phyloP scores from a whole-genome alignment of 2,113 vertebrate genomes.

The Daboia siamensis region DNA sequence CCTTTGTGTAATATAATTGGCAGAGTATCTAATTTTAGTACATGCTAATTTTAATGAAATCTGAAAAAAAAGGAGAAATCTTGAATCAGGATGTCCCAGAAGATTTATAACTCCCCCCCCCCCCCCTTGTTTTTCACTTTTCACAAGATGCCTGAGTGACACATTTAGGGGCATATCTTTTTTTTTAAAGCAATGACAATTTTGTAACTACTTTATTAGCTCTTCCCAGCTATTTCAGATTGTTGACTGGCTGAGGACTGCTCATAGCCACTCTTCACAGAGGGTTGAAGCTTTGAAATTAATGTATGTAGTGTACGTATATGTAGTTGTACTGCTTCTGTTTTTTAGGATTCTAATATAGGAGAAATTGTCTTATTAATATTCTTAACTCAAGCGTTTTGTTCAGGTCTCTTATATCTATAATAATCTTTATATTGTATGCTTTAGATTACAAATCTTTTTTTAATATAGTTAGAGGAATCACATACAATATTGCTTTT shows the following conservation, averaged over 20 bases:
- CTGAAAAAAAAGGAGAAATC: conserved; percentile 3
- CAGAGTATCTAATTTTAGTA: background rate
- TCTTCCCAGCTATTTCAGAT: background rate
- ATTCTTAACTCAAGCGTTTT: conserved; percentile 7
- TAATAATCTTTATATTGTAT: background rate
- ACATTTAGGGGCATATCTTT: background rate
- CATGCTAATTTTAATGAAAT: conserved; percentile 21
- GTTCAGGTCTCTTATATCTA: background rate
- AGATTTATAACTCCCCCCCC: background rate
- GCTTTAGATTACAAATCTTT: background rate
- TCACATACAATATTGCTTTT: background rate
- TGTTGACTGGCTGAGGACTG: background rate
- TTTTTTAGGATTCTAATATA: background rate
- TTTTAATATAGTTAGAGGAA: background rate
- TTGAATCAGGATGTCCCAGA: conserved; percentile 1
- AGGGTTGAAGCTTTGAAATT: background rate
- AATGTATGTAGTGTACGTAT: background rate
- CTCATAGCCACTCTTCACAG: background rate
- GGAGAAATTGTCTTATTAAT: background rate
- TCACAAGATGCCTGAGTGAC: conserved; percentile 1
- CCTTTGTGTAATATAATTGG: background rate
- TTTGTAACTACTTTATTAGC: background rate
- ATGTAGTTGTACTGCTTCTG: background rate
- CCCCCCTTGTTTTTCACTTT: background rate
- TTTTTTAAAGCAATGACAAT: background rate